Base-by-base conservation (phyloP, 2,113 vertebrate species). In the Percina caprodes region DNA sequence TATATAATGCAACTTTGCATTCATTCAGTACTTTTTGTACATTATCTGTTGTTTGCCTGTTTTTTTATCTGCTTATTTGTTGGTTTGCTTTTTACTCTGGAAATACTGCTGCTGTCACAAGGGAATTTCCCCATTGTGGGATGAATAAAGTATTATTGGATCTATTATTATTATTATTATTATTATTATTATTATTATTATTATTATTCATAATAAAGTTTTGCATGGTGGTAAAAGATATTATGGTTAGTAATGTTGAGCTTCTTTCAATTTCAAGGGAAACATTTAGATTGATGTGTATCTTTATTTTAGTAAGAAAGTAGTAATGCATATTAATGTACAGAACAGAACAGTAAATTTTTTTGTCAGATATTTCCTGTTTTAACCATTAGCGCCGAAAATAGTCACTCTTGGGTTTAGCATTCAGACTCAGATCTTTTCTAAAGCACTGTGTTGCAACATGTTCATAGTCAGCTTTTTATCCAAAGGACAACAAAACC, bases 401-500 rank as follows among this genome's bases (percentile, higher is more conserved):
- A 6, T 65, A 61, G 19, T 61, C 49, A 7, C 24, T 39, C 5
- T 11, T 19, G 33, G 23, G 19, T 58, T 74, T 77, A 70, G 8
- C 4, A 52, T 26, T 55, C 13, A 48, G 49, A 58, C 2, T 46
- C 56, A n/a, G 26, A 12, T 61, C 39, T 62, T 79, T 52, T 68
- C 48, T 65, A 54, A 35, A 70, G 61, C 15, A 16, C 16, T n/a
- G 0, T 35, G 16, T 21, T 11, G 2, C 55, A 74, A 63, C 67
- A 65, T 60, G 48, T 67, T 85, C 49, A 58, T 23, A 21, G 46
- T 84, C 48, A 30, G 62, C 61, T 11, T 59, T 62, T 45, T 21
- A 55, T 69, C 18, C 60, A 65, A 58, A 77, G 70, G 83, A 73
- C 55, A 83, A 84, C 59, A 86, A 77, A 74, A 80, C 58, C 46